Conservation (phyloP, 2,113 vertebrate species). For the Elachura formosa region DNA sequence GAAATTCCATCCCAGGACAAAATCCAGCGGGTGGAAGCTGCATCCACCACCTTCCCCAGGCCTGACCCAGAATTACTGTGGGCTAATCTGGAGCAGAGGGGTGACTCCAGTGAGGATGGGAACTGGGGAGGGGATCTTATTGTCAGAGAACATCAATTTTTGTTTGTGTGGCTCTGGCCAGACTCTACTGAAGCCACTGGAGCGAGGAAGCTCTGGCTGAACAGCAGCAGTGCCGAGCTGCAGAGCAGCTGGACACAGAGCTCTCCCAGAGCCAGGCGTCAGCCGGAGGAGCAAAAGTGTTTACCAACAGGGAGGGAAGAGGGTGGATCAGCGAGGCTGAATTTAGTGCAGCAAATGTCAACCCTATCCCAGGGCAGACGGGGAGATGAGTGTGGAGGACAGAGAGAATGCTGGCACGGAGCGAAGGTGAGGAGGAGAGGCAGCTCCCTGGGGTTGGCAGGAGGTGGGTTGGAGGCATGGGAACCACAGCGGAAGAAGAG, state of each 20-base stretch:
- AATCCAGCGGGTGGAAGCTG: neutral
- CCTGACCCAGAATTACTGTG: fast-evolving
- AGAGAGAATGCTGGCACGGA: neutral
- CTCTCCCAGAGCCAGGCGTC: neutral
- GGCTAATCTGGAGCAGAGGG: neutral
- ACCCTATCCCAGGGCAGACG: neutral
- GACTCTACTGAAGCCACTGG: neutral
- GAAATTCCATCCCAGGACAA: neutral
- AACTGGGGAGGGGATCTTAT: neutral
- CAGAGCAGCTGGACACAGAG: neutral
- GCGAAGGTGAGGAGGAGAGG: neutral
- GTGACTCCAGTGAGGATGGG: neutral
- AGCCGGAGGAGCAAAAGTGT: neutral
- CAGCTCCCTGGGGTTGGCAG: neutral
- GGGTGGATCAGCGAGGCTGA: neutral
- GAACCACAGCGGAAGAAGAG: neutral
- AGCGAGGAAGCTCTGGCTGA: neutral
- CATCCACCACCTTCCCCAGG: neutral
- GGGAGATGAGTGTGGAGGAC: neutral
- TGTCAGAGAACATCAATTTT: neutral
- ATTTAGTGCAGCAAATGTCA: neutral
- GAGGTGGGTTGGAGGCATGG: neutral
- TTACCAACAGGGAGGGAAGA: neutral
- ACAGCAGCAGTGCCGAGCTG: neutral
- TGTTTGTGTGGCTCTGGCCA: neutral